Base-by-base conservation (phyloP, 53 echinoderm and acorn worm species). In the Apostichopus leukothele region DNA sequence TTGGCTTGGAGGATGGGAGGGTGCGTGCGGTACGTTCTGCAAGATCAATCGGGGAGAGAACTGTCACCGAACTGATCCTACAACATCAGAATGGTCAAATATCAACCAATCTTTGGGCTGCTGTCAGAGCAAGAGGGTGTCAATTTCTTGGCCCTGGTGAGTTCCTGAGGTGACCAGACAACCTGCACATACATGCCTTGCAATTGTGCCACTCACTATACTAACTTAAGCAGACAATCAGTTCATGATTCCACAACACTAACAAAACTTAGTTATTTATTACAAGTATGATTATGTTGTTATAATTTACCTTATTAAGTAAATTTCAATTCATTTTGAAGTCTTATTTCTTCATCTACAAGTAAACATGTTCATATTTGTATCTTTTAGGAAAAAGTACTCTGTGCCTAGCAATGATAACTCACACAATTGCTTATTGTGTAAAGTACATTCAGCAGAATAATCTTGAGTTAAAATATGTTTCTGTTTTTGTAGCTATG, bases 141-240 rank as follows among this genome's bases (percentile, higher is more conserved):
- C 98, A 97, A 94, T 97, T 97, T 71, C 95, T 97, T 74, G 98
- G 98, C 60, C 98, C 98, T 89, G 98, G 95, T 95, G 80, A 88
- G 93, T 83, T 25, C 39, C 21, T 39, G 39, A 39, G 3, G 39
- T 39, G 39, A 39, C 39, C 39, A 39, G 39, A 39, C 39, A 67
- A 2, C 68, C 68, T 67, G 68, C n/a, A 16, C 13, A 67, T 67
- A 1, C n/a, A n/a, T 25, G 1, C 13, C 2, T n/a, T 67, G 68
- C 14, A 67, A 67, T 67, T 67, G 13, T n/a, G 0, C n/a, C n/a
- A 16, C 14, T 67, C n/a, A n/a, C 68, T 67, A 13, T n/a, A 67
- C 68, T 67, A 4, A 67, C 4, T 16, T 16, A 16, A 67, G 5
- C 68, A 67, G 14, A 67, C 68, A 67, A 3, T n/a, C n/a, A 67